Conservation (phyloP, 2,888 invertebrate species). For the Drosophila siamana region DNA sequence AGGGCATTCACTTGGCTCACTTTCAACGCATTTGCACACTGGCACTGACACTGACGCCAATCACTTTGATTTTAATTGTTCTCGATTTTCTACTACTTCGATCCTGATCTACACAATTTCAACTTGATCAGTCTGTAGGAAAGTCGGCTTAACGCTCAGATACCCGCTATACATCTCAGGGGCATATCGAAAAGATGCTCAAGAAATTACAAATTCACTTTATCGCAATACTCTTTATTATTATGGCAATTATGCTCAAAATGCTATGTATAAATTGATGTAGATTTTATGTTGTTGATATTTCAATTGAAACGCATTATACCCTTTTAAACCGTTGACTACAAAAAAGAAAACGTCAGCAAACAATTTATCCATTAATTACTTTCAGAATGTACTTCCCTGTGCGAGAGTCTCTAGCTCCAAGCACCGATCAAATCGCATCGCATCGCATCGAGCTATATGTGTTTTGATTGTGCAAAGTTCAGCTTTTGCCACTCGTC, state of each 20-base stretch:
- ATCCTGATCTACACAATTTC: constrained; percentile 6
- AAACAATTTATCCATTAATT: constrained; percentile 35
- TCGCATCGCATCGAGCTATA: neutral
- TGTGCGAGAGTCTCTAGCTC: constrained; percentile 3
- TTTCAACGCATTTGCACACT: neutral
- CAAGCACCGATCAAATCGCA: neutral
- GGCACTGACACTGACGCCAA: no score
- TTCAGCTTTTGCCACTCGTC: constrained; percentile 26
- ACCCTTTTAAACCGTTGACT: neutral
- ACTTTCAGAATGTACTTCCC: constrained; percentile 43
- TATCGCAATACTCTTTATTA: no score
- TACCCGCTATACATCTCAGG: neutral
- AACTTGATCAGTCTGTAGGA: neutral
- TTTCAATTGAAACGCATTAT: no score
- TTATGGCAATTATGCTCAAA: no score
- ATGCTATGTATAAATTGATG: no score
- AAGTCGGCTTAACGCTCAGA: neutral
- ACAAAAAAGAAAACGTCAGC: neutral
- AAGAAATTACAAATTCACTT: no score
- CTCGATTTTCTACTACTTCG: neutral
- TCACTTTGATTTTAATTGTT: neutral
- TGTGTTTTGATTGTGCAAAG: constrained; percentile 37
- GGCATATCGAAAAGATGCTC: no score
- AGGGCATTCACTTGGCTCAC: constrained; percentile 18
- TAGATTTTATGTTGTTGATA: no score